A percentile compares a stretch with the other conserved stretches of the same genome.
These are phyloP conservation scores for Margarornis squamiger DNA, from an alignment of 2,797 vertebrate species.

Conservation along the genomic window DNA sequence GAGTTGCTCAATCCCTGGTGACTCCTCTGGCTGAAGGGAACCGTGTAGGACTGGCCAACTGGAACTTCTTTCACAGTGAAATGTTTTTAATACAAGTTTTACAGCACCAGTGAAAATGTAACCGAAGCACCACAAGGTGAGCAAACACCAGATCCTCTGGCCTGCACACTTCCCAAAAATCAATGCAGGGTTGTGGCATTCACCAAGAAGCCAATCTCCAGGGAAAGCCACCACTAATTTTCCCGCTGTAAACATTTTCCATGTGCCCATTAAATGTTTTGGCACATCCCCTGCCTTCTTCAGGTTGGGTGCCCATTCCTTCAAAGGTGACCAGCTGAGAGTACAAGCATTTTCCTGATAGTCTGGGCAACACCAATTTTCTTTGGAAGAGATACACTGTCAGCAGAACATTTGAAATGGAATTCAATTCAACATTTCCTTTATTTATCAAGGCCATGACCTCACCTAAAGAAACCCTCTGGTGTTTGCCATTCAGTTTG, in stretches of 20 bases:
- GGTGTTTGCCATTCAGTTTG: not conserved
- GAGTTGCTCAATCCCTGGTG: no score
- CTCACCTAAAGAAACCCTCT: not conserved
- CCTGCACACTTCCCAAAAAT: not conserved
- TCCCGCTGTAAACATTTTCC: conserved; percentile 23
- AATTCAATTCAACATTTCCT: not conserved
- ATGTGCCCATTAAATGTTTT: not conserved
- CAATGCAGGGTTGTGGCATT: not conserved
- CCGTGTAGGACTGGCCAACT: accelerated
- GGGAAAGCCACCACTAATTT: not conserved
- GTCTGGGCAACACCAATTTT: accelerated
- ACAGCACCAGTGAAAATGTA: not conserved
- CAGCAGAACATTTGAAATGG: not conserved
- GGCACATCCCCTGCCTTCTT: not conserved
- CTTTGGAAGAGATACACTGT: not conserved
- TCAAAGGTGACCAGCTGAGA: not conserved
- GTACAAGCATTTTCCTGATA: not conserved
- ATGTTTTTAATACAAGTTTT: not conserved
- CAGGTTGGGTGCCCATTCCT: not conserved
- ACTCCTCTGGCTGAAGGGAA: not conserved
- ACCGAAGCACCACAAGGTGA: not conserved
- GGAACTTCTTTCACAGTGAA: accelerated
- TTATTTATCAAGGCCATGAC: not conserved
- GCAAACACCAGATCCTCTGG: not conserved
- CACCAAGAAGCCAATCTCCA: not conserved